Conservation (phyloP, 2,797 vertebrate genomes). For the Spinus olivaceus region DNA sequence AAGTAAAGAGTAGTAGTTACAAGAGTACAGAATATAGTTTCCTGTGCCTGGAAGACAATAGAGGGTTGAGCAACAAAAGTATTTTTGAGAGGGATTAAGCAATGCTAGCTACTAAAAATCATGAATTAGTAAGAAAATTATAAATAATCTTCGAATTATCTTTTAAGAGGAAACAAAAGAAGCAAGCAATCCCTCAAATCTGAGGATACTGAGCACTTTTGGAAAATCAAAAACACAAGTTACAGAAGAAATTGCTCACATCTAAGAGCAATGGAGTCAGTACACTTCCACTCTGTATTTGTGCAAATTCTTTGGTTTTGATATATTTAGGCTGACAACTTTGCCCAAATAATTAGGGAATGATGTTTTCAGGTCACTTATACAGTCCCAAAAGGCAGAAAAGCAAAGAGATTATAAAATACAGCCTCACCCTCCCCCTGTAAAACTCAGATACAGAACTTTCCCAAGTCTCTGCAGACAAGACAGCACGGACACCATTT, state of each 20-base stretch:
- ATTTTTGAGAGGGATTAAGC: neutral
- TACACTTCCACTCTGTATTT: neutral
- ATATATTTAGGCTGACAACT: constrained; percentile 10
- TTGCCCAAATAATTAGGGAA: constrained; percentile 8
- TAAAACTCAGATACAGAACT: neutral
- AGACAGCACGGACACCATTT: neutral
- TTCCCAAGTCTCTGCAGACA: neutral
- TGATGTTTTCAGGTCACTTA: constrained; percentile 14
- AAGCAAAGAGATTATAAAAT: neutral
- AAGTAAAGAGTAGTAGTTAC: neutral
- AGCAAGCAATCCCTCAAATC: neutral
- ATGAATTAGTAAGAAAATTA: neutral
- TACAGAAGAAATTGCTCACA: neutral
- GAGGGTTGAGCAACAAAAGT: neutral
- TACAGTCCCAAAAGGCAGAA: neutral
- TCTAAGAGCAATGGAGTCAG: neutral
- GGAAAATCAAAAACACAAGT: neutral
- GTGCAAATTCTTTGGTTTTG: neutral
- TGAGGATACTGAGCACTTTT: neutral
- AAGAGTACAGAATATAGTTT: neutral
- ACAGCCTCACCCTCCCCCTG: neutral
- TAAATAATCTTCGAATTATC: neutral
- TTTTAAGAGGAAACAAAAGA: neutral
- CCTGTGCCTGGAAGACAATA: neutral
- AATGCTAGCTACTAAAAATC: neutral